Base-by-base conservation (phyloP, 1,140 invertebrate genomes). In the Penaeus chinensis region DNA sequence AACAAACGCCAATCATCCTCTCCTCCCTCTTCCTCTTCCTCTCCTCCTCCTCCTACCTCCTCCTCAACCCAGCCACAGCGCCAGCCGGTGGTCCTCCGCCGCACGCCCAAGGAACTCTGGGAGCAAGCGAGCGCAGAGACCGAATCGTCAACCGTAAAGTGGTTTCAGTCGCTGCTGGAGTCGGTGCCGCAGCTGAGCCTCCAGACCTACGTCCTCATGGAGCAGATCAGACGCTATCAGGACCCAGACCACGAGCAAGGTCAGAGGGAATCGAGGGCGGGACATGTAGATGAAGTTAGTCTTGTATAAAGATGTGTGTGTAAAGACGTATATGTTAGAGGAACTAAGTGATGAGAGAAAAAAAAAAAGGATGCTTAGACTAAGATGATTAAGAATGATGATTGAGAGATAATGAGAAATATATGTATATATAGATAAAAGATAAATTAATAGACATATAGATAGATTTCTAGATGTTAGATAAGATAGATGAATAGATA, bases 141-240 rank as follows among this genome's bases (percentile, higher is more conserved):
- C 2, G 66, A 82, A 16, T 82, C 85, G 0, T 20, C 63, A 0
- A 87, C 79, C 1, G 71, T 63, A 0, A 87, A 87, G 61, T 87
- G 79, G 79, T 87, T 82, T 20, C 85, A 87, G 37, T 87, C 85
- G 0, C 77, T 87, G 27, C 61, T 87, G 27, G 85, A 77, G 60
- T 87, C 85, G 24, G 80, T 82, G 32, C 85, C 85, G 18, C 85
- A 87, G 66, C 27, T 87, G 8, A 77, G 79, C 32, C n/a, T 87
- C 18, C 85, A 87, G 69, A 54, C 79, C 20, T 87, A 87, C 27
- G 71, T 87, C 19, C 65, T 87, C 37, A 87, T 87, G 85, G 66
- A 62, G 13, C 42, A 61, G 27, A 27, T 74, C 65, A 27, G 37
- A 4, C n/a, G 7, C 11, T 42, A 60, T 3, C 54, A 8, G 54